Base-by-base conservation (phyloP, 2,797 vertebrate genomes). In the Ceyx erithaca region DNA sequence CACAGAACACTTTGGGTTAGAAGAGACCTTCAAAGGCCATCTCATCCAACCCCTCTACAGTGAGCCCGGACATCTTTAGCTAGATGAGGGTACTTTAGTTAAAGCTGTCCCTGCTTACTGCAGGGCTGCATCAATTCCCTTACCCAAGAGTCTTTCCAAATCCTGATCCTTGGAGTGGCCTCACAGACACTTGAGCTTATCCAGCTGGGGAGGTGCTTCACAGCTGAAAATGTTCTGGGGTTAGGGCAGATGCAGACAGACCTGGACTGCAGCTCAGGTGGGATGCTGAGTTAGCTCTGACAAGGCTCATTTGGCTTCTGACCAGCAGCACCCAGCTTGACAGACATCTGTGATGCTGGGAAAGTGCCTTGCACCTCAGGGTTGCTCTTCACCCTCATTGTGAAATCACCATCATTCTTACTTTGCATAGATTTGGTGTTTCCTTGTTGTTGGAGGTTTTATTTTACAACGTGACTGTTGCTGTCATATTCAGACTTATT, bases 221-320 rank as follows among this genome's bases (percentile, higher is more conserved):
- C 49, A 77, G 43, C 43, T 45, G 77, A 77, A 62, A 51, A 57
- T 2, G 9, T 9, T 33, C 12, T 19, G 33, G 16, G 17, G 26
- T 30, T 54, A 37, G 23, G 26, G 66, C 33, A 73, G 81, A 28
- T 10, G 30, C 14, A n/a, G 21, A 21, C 8, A 31, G 3, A 48
- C 7, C 11, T 48, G 7, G 0, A 2, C 22, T 48, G 52, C n/a
- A 48, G 52, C 40, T 46, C 22, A 48, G 51, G 64, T 28, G 19
- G 35, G 1, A 2, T 30, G 33, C 40, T 9, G 18, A 28, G 28
- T 17, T 16, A 66, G 15, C 18, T 37, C 35, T 55, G 12, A 23
- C 0, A 0, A 10, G 48, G 78, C 66, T 67, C 2, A 0, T 55
- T 48, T 1, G 4, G 16, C 33, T 51, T 21, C 25, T 0, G 3